Evolutionary conservation across 2,888 invertebrate genomes (phyloP).

Genomic region (Cephus spinipes): DNA sequence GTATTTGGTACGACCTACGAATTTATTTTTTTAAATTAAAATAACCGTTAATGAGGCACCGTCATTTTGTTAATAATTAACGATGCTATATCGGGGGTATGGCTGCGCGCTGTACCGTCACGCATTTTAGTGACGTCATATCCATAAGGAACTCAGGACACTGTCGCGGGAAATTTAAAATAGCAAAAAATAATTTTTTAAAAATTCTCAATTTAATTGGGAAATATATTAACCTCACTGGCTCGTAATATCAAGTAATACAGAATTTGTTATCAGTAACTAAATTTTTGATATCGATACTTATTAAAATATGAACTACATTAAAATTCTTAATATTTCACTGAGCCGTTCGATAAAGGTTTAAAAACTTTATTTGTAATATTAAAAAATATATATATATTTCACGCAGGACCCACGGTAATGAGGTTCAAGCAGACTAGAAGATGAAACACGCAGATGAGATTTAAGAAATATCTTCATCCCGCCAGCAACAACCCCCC

Average conservation of each 20-base stretch:
- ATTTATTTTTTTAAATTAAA: constrained; percentile 43
- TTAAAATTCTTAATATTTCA: neutral
- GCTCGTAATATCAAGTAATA: neutral
- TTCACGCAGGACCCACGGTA: neutral
- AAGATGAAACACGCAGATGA: neutral
- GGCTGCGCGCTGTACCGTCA: constrained; percentile 19
- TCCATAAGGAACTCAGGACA: neutral
- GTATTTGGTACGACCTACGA: neutral
- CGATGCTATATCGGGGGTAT: constrained; percentile 21
- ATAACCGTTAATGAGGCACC: constrained; percentile 55
- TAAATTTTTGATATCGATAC: neutral
- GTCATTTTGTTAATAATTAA: constrained; percentile 54
- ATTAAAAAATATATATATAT: neutral
- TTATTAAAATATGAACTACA: neutral
- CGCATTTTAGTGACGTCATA: neutral
- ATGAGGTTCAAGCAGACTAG: neutral
- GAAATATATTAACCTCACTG: neutral
- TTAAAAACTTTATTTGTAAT: neutral
- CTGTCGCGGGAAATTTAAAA: neutral
- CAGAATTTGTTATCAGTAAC: neutral
- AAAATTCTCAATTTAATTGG: too few relatives aligned
- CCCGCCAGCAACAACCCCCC: constrained; percentile 13
- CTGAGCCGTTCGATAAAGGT: too few relatives aligned
- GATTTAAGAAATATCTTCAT: neutral
- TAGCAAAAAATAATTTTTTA: too few relatives aligned